Evolutionary conservation across 2,797 vertebrate species (phyloP).

Genomic region (Schizopygopsis malacanthus): DNA sequence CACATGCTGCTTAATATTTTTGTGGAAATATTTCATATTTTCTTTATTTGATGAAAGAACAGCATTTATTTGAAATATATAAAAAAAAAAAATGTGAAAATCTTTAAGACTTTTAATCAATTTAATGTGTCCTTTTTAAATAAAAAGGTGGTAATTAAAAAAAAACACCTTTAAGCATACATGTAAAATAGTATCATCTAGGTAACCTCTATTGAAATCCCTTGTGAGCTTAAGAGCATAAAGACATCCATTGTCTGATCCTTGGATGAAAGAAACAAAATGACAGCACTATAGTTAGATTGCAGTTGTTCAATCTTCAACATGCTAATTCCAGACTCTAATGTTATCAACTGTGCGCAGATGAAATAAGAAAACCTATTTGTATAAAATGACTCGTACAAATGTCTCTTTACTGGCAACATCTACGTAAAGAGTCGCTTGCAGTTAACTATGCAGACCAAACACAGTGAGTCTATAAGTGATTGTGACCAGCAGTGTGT

Average conservation of each 20-base stretch:
- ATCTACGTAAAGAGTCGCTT: not conserved
- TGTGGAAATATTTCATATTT: not conserved
- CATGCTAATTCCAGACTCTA: not conserved
- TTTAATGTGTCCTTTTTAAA: not conserved
- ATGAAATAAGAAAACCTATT: not conserved
- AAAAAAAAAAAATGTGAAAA: not conserved
- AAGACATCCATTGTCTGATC: not conserved
- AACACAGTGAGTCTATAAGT: not conserved
- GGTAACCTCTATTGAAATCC: not conserved
- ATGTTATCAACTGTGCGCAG: not conserved
- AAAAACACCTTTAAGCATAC: no score
- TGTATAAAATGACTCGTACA: conserved; percentile 4
- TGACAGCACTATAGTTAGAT: not conserved
- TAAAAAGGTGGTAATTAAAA: no score
- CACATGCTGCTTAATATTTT: not conserved
- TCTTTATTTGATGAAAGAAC: not conserved
- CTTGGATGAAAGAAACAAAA: not conserved
- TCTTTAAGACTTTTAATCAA: not conserved
- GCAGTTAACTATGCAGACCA: not conserved
- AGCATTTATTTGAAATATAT: no score
- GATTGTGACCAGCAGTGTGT: not conserved
- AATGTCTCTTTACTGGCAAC: not conserved
- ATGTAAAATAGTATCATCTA: not conserved
- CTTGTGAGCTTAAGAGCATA: not conserved
- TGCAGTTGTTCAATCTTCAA: not conserved